These are phyloP conservation scores for Lepisosteus oculatus DNA, from an alignment of 2,113 vertebrate genomes.

Conservation along the genomic window DNA sequence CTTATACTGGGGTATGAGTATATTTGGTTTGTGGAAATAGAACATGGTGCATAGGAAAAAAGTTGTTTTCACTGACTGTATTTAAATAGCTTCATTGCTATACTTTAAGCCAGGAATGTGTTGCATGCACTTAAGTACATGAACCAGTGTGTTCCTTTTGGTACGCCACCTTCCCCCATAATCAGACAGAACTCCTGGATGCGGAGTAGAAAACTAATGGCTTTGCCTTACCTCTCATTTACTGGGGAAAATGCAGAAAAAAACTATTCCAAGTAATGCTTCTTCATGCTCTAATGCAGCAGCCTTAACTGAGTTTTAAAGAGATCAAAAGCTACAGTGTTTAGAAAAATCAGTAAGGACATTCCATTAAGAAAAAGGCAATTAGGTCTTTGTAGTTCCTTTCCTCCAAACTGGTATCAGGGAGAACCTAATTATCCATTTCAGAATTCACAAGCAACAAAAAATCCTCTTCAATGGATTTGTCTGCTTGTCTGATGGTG, in stretches of 20 bases:
- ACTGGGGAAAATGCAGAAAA: background rate
- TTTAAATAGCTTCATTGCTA: no score
- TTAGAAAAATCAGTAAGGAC: conserved; percentile 20
- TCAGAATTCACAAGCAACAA: conserved; percentile 15
- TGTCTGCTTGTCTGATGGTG: conserved; percentile 1
- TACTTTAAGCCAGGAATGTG: no score
- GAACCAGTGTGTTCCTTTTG: no score
- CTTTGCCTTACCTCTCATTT: background rate
- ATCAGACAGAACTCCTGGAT: background rate
- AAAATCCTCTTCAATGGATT: background rate
- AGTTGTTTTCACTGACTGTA: no score
- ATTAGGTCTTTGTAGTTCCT: conserved; percentile 21
- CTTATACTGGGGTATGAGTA: no score
- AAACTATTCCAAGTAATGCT: background rate
- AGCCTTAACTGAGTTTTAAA: conserved; percentile 16
- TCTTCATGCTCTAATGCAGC: conserved; percentile 12
- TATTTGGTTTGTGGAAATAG: no score
- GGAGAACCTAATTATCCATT: conserved; percentile 31
- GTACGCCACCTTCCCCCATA: background rate
- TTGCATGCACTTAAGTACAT: no score
- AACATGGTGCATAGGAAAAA: no score
- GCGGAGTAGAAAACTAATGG: background rate
- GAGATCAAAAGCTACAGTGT: conserved; percentile 20
- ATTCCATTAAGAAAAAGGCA: conserved; percentile 24
- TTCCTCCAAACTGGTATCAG: conserved; percentile 7